These are phyloP conservation scores for Melieria omissa DNA, from an alignment of 2,888 invertebrate genomes.

Conservation along the genomic window DNA sequence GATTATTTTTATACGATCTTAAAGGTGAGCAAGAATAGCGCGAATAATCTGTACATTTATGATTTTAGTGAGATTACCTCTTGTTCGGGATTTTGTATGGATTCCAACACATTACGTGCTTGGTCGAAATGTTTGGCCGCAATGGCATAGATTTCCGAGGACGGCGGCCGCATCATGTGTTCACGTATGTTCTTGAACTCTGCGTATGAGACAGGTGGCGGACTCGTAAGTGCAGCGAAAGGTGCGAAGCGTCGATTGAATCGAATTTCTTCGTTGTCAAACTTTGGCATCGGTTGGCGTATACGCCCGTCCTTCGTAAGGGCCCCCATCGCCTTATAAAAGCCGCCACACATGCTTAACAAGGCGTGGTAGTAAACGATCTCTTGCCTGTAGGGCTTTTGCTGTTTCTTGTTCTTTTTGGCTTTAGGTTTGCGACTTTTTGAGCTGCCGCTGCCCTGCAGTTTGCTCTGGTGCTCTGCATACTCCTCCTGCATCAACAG, in stretches of 20 bases:
- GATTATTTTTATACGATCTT: too few species aligned
- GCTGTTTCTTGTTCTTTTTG: constrained; percentile 70
- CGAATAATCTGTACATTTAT: too few species aligned
- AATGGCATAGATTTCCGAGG: constrained; percentile 78
- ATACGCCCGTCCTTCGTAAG: constrained; percentile 90
- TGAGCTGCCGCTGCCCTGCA: constrained; percentile 48
- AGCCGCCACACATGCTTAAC: constrained; percentile 95
- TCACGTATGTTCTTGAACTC: constrained; percentile 87
- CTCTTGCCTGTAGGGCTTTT: constrained; percentile 83
- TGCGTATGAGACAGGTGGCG: constrained; percentile 90
- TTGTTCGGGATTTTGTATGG: constrained; percentile 82
- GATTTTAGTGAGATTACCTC: constrained; percentile 70
- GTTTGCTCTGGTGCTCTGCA: constrained; percentile 65
- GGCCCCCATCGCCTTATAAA: constrained; percentile 94
- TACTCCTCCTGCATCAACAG: constrained; percentile 79
- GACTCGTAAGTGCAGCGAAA: constrained; percentile 85
- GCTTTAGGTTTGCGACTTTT: constrained; percentile 66
- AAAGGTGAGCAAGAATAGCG: too few species aligned
- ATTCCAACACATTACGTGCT: constrained; percentile 86
- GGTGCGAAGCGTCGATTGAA: constrained; percentile 95
- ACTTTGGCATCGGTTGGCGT: constrained; percentile 84
- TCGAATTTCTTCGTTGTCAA: constrained; percentile 93
- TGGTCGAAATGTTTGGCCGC: constrained; percentile 94
- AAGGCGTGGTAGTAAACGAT: constrained; percentile 90
- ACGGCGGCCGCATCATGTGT: constrained; percentile 72